Evolutionary conservation across 1,140 invertebrate genomes (phyloP).

Genomic region (Aphidius ervi): DNA sequence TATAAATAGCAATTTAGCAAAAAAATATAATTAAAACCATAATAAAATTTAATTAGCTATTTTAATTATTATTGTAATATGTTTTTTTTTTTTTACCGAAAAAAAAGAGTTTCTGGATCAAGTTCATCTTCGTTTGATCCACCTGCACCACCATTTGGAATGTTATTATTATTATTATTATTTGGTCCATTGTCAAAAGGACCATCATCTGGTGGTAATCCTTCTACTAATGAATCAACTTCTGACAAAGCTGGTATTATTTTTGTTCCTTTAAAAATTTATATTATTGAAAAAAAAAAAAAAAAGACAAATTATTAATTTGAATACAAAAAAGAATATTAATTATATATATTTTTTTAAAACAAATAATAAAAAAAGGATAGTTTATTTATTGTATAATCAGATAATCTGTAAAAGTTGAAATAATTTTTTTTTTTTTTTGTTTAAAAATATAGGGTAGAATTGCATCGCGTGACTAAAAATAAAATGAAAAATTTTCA

Average conservation of each 20-base stretch:
- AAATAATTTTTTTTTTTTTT: too few species aligned
- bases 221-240: slow-evolving; percentile 33
- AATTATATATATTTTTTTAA: too few species aligned
- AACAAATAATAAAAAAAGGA: too few species aligned
- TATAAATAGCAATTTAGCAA: too few species aligned
- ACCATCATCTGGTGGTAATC: slow-evolving; percentile 35
- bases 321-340: background rate
- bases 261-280: slow-evolving; percentile 39
- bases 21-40: too few species aligned
- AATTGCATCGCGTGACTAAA: too few species aligned
- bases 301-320: background rate
- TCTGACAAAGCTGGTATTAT: slow-evolving; percentile 35
- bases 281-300: slow-evolving; percentile 1
- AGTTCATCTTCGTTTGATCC: slow-evolving; percentile 27
- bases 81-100: slow-evolving; percentile 34
- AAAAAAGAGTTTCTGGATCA: slow-evolving; percentile 46
- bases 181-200: slow-evolving; percentile 19
- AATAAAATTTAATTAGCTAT: slow-evolving; percentile 5
- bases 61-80: background rate
- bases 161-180: slow-evolving; percentile 23
- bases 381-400: too few species aligned
- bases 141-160: slow-evolving; percentile 26
- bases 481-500: too few species aligned
- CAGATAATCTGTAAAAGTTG: too few species aligned
- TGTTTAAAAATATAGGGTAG: too few species aligned